Percentiles rank a stretch among this genome's conserved stretches.
Evolutionary conservation across 2,888 invertebrate species (phyloP).

Genomic region (Anodontia alba): DNA sequence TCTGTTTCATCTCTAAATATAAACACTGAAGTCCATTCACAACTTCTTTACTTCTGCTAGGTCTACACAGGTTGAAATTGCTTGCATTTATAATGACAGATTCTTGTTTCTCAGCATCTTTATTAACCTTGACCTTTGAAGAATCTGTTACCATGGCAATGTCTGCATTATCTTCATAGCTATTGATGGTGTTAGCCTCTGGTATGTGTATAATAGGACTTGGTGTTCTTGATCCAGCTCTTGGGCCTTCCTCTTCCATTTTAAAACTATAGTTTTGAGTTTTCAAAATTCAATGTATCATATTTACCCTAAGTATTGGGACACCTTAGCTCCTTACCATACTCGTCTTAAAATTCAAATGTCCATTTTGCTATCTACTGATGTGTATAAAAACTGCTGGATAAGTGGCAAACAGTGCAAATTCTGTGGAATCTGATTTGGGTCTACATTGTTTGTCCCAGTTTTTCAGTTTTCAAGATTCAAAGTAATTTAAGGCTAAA

Average conservation of each 20-base stretch:
- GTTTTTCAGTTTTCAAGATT: too few relatives aligned
- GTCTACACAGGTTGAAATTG: constrained; percentile 8
- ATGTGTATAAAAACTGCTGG: too few relatives aligned
- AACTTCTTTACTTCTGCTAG: not conserved
- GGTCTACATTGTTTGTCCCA: too few relatives aligned
- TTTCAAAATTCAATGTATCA: too few relatives aligned
- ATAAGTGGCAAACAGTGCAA: too few relatives aligned
- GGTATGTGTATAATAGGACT: constrained; percentile 14
- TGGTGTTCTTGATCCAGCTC: not conserved
- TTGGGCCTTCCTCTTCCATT: not conserved
- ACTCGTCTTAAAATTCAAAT: too few relatives aligned
- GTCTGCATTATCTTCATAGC: not conserved
- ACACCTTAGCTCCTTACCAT: too few relatives aligned
- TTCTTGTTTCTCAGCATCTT: not conserved
- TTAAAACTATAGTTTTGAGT: too few relatives aligned
- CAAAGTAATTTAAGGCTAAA: too few relatives aligned
- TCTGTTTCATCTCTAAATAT: not conserved
- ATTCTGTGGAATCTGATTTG: too few relatives aligned
- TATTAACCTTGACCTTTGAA: not conserved
- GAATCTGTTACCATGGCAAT: not conserved
- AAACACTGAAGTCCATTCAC: not conserved
- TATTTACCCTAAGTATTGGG: too few relatives aligned
- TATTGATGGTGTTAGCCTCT: not conserved
- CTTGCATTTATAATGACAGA: not conserved
- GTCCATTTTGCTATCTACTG: too few relatives aligned